These are phyloP conservation scores for Chloropsis hardwickii DNA, from an alignment of 2,113 vertebrate genomes.

Conservation along the genomic window DNA sequence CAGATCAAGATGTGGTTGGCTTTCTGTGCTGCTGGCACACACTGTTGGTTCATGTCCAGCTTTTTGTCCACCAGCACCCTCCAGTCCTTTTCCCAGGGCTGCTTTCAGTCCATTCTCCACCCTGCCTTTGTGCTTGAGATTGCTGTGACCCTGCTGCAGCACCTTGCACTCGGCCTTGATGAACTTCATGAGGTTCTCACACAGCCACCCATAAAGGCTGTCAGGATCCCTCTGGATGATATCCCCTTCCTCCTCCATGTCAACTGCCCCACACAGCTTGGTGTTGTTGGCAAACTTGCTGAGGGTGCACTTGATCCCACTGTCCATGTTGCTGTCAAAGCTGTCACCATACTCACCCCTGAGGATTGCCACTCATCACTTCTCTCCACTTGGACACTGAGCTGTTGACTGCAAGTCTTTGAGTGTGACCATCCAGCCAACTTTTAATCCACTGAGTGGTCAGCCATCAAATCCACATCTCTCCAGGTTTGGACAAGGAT, in stretches of 20 bases:
- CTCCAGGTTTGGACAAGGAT: background rate
- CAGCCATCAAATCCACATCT: background rate
- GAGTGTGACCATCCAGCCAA: background rate
- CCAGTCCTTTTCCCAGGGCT: background rate
- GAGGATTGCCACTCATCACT: background rate
- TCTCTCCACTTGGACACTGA: background rate
- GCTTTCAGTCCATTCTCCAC: background rate
- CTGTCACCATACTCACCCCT: background rate
- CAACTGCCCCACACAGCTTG: background rate
- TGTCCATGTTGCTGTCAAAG: background rate
- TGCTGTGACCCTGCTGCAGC: background rate
- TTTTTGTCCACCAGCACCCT: background rate
- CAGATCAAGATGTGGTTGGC: background rate
- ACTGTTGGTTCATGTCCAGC: background rate
- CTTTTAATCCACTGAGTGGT: background rate
- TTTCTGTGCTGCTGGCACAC: background rate
- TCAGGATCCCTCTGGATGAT: background rate
- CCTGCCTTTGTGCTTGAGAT: background rate
- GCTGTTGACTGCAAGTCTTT: background rate
- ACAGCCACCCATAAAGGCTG: background rate
- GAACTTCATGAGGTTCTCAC: background rate
- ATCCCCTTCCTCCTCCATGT: background rate
- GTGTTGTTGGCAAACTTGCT: background rate
- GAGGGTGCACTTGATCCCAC: background rate
- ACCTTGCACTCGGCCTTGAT: background rate